These are phyloP conservation scores for Tychaedon coryphoeus DNA, from an alignment of 2,113 vertebrate genomes.

Conservation along the genomic window DNA sequence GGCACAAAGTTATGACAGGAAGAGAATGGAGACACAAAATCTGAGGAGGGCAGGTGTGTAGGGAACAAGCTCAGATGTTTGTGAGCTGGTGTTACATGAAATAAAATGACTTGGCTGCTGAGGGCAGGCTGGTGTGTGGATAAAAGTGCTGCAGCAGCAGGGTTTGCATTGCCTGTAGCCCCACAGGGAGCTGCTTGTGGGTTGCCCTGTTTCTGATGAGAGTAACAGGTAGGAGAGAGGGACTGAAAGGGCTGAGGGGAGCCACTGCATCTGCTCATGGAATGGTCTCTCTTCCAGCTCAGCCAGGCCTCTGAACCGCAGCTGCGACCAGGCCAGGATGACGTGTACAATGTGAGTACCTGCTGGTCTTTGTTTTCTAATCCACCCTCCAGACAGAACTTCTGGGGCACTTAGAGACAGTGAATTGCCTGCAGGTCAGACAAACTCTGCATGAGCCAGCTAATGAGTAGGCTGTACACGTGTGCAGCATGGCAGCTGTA, in stretches of 20 bases:
- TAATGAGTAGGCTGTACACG: not conserved
- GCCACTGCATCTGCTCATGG: not conserved
- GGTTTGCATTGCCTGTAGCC: not conserved
- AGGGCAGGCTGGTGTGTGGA: not conserved
- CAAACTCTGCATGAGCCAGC: not conserved
- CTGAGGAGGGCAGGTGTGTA: no score
- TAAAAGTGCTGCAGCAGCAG: not conserved
- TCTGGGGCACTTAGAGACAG: accelerated
- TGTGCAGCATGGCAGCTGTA: not conserved
- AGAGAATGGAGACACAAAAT: not conserved
- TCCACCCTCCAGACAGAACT: not conserved
- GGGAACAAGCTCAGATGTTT: not conserved
- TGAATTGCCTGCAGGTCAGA: not conserved
- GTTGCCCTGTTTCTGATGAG: not conserved
- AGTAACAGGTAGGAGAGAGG: not conserved
- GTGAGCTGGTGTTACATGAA: not conserved
- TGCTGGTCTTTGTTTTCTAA: not conserved
- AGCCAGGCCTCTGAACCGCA: not conserved
- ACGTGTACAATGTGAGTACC: constrained; percentile 61
- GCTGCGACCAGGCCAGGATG: not conserved
- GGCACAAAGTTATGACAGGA: not conserved
- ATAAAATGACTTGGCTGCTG: not conserved
- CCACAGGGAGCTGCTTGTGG: not conserved
- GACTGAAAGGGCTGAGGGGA: not conserved
- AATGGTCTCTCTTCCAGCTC: constrained; percentile 46